Evolutionary conservation across 1,140 invertebrate genomes (phyloP).

Genomic region (Condylostylus longicornis): DNA sequence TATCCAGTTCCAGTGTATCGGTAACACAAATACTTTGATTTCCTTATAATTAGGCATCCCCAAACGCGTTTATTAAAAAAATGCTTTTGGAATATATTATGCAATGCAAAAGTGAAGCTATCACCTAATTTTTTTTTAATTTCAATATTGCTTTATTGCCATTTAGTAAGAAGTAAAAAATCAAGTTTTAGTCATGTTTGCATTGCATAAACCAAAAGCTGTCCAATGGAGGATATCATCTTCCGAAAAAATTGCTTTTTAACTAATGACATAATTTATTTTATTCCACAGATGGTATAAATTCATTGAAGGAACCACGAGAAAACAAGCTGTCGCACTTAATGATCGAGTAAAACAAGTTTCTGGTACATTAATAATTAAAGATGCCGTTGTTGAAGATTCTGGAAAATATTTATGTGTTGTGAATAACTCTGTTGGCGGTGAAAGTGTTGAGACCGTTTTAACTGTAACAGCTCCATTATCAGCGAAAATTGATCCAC

Average conservation of each 20-base stretch:
- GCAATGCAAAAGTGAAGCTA: too few species aligned
- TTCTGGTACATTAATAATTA: conserved; percentile 85
- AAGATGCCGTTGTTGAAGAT: conserved; percentile 77
- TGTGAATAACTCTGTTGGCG: conserved; percentile 85
- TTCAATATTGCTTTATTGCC: neutral
- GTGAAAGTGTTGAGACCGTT: conserved; percentile 82
- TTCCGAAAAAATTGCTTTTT: too few species aligned
- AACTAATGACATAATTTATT: too few species aligned
- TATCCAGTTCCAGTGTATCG: conserved; percentile 53
- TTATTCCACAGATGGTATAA: conserved; percentile 76
- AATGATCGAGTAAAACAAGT: conserved; percentile 81
- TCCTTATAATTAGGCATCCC: too few species aligned
- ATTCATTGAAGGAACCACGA: conserved; percentile 68
- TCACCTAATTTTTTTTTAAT: neutral
- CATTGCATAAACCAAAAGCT: too few species aligned
- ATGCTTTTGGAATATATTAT: too few species aligned
- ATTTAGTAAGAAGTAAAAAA: too few species aligned
- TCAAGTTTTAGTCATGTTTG: too few species aligned
- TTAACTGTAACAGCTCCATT: conserved; percentile 82
- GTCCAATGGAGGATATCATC: too few species aligned
- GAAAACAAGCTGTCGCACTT: conserved; percentile 67
- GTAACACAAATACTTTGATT: too few species aligned
- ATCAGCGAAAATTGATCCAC: conserved; percentile 72
- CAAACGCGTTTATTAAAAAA: too few species aligned
- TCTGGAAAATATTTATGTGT: conserved; percentile 89